Base-by-base conservation (phyloP, 1,140 invertebrate genomes). In the Drosophila kohkoa region DNA sequence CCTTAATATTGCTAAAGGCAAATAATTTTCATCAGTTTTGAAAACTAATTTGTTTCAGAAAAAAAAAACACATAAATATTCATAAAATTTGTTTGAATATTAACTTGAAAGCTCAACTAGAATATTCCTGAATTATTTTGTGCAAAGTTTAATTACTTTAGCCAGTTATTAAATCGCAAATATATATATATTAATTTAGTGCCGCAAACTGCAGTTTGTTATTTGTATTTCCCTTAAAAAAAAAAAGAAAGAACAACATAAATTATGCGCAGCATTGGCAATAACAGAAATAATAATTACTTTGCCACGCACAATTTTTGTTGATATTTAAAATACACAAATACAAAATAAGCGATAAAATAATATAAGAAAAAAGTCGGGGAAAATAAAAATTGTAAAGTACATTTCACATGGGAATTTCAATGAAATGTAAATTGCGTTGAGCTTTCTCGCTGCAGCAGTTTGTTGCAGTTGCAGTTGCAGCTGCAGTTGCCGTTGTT, bases 381-480 rank as follows among this genome's bases (percentile, higher is more conserved):
- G 20, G 4, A 49, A 46, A 64, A 60, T 45, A 49, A 46, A 60
- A 67, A 68, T 48, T 66, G 49, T 28, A 63, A 85, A 71, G 77
- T 66, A 74, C 46, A 75, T 68, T 70, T 68, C 59, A 45, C 70
- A 78, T 78, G 71, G 25, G 67, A 86, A 86, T 86, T 79, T 67
- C 79, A 87, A 82, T 87, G 70, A 76, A 82, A 86, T 86, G 82
- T 71, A 86, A 86, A 87, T 86, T 79, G 71, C 75, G 76, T 79
- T 79, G 73, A 87, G 70, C 66, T 82, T 82, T 76, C 32, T 66
- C 25, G 64, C 63, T 49, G 66, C 43, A 46, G 45, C 45, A 43
- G 66, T 35, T 41, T 30, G 62, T 62, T 30, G 43, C 32, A 64
- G 5, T 32, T 16, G 59, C 67, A 52, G 25, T 13, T 41, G 79